Conservation (phyloP, 2,113 vertebrate species). For the Empidonax alnorum region DNA sequence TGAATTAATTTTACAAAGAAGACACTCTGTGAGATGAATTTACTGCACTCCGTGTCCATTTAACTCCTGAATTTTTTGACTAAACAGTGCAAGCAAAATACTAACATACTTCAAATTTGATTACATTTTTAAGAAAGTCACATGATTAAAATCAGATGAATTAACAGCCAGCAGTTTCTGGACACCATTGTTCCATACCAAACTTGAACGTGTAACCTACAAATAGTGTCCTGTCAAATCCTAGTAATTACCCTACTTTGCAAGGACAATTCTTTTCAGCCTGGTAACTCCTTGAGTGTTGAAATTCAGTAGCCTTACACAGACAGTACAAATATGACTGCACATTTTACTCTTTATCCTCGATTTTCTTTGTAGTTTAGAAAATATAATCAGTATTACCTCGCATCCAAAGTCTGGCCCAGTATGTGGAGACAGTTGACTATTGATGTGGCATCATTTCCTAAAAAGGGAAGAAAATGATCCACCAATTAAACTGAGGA, state of each 20-base stretch:
- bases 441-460: slow-evolving; percentile 93
- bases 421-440: slow-evolving; percentile 98
- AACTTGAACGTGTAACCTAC: background rate
- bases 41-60: background rate
- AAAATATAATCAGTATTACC: slow-evolving; percentile 72
- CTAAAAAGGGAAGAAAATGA: slow-evolving; percentile 73
- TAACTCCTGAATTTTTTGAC: background rate
- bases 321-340: background rate
- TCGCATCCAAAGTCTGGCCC: slow-evolving; percentile 94
- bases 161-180: background rate
- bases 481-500: background rate
- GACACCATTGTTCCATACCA: background rate
- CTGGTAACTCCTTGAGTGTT: background rate
- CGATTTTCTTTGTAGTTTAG: background rate
- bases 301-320: background rate
- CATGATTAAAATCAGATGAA: background rate
- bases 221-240: background rate
- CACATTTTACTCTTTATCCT: background rate
- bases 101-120: background rate
- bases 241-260: background rate
- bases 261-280: background rate
- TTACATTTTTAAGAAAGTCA: background rate
- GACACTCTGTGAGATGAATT: background rate
- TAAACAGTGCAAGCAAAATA: background rate
- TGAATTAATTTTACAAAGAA: background rate